Percentiles rank a stretch among this genome's conserved stretches.
Conservation (phyloP, 2,888 invertebrate species). For the Oscheius sp. region DNA sequence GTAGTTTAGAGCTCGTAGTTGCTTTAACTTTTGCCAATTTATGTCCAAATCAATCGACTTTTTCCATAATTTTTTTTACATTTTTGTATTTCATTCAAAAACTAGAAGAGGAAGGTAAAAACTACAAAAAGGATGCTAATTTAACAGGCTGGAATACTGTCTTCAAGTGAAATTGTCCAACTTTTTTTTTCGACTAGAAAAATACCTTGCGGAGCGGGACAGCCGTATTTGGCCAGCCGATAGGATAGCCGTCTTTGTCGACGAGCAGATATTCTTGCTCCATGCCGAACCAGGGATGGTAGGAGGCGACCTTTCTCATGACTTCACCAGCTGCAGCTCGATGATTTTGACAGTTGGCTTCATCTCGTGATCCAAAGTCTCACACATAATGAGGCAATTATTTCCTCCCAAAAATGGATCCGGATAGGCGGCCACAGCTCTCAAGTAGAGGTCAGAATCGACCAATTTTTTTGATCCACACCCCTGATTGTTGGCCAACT, state of each 20-base stretch:
- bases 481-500: too few species aligned
- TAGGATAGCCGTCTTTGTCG: constrained; percentile 69
- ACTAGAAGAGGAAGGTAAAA: too few species aligned
- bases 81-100: too few species aligned
- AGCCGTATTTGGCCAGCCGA: constrained; percentile 70
- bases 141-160: too few species aligned
- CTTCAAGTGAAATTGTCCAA: too few species aligned
- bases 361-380: constrained; percentile 83
- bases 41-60: too few species aligned
- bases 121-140: too few species aligned
- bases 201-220: constrained; percentile 67
- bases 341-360: constrained; percentile 79
- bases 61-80: too few species aligned
- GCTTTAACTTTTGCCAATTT: too few species aligned
- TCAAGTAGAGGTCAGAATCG: constrained; percentile 69
- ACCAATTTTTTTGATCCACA: too few species aligned
- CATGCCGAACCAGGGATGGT: constrained; percentile 74
- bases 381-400: constrained; percentile 62
- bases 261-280: constrained; percentile 75
- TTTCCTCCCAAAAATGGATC: constrained; percentile 65
- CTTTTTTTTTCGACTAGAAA: too few species aligned
- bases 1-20: too few species aligned
- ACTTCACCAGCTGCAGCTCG: constrained; percentile 71
- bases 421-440: constrained; percentile 58
- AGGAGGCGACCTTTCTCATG: constrained; percentile 71